These are phyloP conservation scores for Coendou prehensilis DNA, from an alignment of 2,797 vertebrate genomes.

Conservation along the genomic window DNA sequence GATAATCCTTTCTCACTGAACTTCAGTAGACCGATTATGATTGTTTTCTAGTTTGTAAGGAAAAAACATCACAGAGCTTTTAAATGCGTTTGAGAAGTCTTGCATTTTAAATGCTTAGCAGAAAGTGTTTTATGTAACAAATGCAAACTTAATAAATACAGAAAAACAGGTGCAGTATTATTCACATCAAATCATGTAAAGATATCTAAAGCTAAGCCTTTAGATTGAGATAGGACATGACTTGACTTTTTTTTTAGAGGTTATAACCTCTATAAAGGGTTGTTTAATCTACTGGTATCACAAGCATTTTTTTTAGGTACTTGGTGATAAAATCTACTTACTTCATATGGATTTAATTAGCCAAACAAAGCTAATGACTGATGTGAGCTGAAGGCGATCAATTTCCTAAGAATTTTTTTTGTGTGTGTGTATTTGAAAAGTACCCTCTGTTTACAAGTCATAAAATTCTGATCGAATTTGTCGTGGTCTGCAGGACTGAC, in stretches of 20 bases:
- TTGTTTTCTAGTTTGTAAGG: neutral
- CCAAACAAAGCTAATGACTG: constrained; percentile 74
- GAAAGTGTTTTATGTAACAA: constrained; percentile 40
- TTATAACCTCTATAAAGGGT: neutral
- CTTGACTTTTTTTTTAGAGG: neutral
- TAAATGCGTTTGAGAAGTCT: neutral
- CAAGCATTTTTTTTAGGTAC: constrained; percentile 66
- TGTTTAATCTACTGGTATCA: constrained; percentile 35
- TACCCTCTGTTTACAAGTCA: constrained; percentile 36
- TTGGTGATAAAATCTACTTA: constrained; percentile 76
- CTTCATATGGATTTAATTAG: constrained; percentile 76
- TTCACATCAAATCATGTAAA: constrained; percentile 43
- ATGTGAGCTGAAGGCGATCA: constrained; percentile 71
- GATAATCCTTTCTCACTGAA: neutral
- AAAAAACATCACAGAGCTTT: constrained; percentile 35
- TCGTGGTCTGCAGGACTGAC: neutral
- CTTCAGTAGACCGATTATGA: no score
- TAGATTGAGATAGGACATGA: neutral
- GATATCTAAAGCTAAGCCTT: neutral
- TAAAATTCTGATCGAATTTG: neutral
- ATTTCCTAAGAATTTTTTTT: constrained; percentile 80
- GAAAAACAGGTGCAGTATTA: neutral
- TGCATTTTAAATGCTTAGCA: constrained; percentile 16
- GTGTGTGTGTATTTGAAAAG: constrained; percentile 69
- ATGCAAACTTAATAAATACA: neutral